phyloP scores from a whole-genome alignment of 2,888 invertebrate genomes.

The Cheilosia vulpina region DNA sequence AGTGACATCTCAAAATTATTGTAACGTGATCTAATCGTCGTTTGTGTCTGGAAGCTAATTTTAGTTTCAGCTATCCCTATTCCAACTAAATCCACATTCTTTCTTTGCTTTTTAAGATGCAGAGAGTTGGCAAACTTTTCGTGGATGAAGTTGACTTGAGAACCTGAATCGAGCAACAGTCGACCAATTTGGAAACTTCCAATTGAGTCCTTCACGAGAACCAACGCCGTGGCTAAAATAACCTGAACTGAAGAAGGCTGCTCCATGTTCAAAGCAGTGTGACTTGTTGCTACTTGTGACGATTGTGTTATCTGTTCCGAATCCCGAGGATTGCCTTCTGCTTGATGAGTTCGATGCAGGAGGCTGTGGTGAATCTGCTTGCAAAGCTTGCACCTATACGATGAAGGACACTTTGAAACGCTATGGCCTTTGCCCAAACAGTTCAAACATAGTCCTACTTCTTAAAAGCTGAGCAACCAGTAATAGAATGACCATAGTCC shows the following conservation, averaged over 20 bases:
- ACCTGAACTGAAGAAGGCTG: no score
- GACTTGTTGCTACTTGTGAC: background rate
- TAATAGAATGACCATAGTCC: no score
- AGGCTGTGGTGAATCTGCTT: conserved; percentile 18
- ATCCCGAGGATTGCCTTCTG: no score
- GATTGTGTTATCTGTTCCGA: background rate
- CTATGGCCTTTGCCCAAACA: conserved; percentile 18
- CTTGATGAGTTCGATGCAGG: conserved; percentile 7
- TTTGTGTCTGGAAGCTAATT: conserved; percentile 38
- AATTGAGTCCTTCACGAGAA: no score
- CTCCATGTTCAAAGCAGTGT: no score
- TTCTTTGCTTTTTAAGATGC: background rate
- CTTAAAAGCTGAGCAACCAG: background rate
- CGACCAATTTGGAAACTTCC: no score
- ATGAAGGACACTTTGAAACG: conserved; percentile 7
- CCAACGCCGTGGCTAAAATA: no score
- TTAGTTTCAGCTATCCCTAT: conserved; percentile 52
- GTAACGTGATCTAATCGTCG: conserved; percentile 18
- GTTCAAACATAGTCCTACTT: conserved; percentile 23
- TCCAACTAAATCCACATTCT: conserved; percentile 42
- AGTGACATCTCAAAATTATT: no score
- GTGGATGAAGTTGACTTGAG: conserved; percentile 12
- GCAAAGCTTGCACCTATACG: conserved; percentile 12
- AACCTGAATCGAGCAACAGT: conserved; percentile 20
- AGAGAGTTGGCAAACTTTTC: conserved; percentile 1